Conservation (phyloP, 2,888 invertebrate species). For the Barypeithes pellucidus region DNA sequence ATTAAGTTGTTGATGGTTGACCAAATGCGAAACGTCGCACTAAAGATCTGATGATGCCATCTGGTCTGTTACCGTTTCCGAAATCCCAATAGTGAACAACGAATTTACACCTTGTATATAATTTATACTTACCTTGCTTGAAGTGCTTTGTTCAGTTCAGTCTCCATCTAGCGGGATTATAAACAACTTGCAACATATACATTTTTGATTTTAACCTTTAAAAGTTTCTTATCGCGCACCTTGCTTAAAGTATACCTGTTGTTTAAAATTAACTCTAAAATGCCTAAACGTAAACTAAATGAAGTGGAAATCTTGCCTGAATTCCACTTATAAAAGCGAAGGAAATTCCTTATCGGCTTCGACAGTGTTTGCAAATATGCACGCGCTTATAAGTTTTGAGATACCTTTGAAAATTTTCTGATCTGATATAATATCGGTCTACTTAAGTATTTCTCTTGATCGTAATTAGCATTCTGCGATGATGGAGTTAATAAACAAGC, state of each 20-base stretch:
- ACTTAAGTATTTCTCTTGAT: slow-evolving; percentile 15
- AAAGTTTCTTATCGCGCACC: neutral
- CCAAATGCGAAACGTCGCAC: too few relatives aligned
- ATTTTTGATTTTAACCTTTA: too few relatives aligned
- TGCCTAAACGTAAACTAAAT: slow-evolving; percentile 27
- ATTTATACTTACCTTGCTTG: too few relatives aligned
- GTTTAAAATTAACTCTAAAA: slow-evolving; percentile 29
- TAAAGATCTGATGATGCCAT: too few relatives aligned
- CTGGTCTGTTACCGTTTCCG: too few relatives aligned
- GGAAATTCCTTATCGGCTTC: slow-evolving; percentile 36
- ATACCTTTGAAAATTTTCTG: slow-evolving; percentile 31
- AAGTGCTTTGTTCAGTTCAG: too few relatives aligned
- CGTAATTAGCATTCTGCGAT: slow-evolving; percentile 25
- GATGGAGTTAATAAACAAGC: slow-evolving; percentile 13
- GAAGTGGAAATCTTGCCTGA: slow-evolving; percentile 37
- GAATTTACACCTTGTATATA: too few relatives aligned
- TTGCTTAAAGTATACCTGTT: slow-evolving; percentile 9
- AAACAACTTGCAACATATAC: too few relatives aligned
- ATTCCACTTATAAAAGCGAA: slow-evolving; percentile 29
- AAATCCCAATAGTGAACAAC: too few relatives aligned
- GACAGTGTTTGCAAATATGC: slow-evolving; percentile 31
- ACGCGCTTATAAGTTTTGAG: slow-evolving; percentile 29
- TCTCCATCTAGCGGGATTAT: too few relatives aligned
- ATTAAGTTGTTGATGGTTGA: too few relatives aligned
- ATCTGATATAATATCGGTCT: slow-evolving; percentile 23